A percentile compares a stretch with the other conserved stretches of the same genome.
These are phyloP conservation scores for Apocheima hispidaria DNA, from an alignment of 2,888 invertebrate genomes.

Conservation along the genomic window DNA sequence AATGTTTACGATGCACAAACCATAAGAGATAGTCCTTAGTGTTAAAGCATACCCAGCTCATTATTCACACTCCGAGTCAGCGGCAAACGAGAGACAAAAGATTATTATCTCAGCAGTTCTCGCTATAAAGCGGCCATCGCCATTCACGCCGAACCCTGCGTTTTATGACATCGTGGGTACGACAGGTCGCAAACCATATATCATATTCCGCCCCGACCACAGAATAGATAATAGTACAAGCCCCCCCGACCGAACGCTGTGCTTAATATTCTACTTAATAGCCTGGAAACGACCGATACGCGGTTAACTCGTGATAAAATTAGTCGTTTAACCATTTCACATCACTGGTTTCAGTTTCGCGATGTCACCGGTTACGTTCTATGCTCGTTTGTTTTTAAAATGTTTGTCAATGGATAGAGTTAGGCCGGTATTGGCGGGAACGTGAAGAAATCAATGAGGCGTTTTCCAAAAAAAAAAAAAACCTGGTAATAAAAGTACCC, in stretches of 20 bases:
- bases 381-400: conserved; percentile 28
- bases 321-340: conserved; percentile 43
- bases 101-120: conserved; percentile 57
- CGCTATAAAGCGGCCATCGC: conserved; percentile 50
- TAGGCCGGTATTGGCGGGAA: too few species aligned
- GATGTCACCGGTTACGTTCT: conserved; percentile 41
- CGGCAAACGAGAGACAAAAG: conserved; percentile 55
- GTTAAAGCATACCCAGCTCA: conserved; percentile 34
- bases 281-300: conserved; percentile 54
- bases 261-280: conserved; percentile 64
- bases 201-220: conserved; percentile 56
- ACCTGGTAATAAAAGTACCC: too few species aligned
- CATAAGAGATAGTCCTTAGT: conserved; percentile 5
- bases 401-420: conserved; percentile 2
- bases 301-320: conserved; percentile 44
- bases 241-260: conserved; percentile 55
- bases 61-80: conserved; percentile 50
- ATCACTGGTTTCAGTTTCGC: conserved; percentile 41
- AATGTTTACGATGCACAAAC: not conserved
- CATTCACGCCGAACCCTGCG: conserved; percentile 52
- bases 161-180: conserved; percentile 56
- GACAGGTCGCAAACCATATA: conserved; percentile 53
- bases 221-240: too few species aligned
- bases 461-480: too few species aligned
- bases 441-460: too few species aligned